phyloP scores from a whole-genome alignment of 2,797 vertebrate species.

The Takifugu rubripes region DNA sequence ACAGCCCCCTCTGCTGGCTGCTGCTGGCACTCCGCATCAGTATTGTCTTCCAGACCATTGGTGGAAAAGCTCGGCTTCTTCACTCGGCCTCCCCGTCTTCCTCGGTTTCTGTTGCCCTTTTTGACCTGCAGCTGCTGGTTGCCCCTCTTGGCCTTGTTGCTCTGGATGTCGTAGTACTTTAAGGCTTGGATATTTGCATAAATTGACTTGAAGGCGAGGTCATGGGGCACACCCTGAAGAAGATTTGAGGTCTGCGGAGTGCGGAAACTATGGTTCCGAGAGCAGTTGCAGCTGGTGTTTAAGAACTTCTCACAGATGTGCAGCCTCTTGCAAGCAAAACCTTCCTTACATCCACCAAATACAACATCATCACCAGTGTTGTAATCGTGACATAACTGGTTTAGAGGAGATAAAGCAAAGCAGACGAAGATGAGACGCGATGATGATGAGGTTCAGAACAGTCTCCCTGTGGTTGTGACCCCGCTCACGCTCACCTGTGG shows the following conservation, averaged over 20 bases:
- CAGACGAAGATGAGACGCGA: background rate
- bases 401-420: background rate
- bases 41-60: too few species aligned
- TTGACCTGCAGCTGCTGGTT: background rate
- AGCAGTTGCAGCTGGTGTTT: constrained; percentile 49
- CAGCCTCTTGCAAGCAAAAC: constrained; percentile 50
- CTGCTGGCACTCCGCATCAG: background rate
- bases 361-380: constrained; percentile 60
- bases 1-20: background rate
- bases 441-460: too few species aligned
- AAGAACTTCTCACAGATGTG: constrained; percentile 70
- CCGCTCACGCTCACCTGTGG: constrained; percentile 52
- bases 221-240: constrained; percentile 43
- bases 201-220: constrained; percentile 44
- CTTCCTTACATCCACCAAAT: constrained; percentile 52
- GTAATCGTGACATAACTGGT: constrained; percentile 69
- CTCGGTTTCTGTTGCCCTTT: background rate
- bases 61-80: too few species aligned
- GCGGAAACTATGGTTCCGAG: constrained; percentile 54
- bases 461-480: background rate
- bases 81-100: fast-evolving
- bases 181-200: constrained; percentile 63
- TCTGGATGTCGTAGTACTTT: constrained; percentile 2
- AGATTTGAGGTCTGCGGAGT: constrained; percentile 55
- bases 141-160: background rate